Percentiles rank a stretch among this genome's conserved stretches.
phyloP scores from a whole-genome alignment of 2,888 invertebrate genomes.

The Sclerodermus sp. region DNA sequence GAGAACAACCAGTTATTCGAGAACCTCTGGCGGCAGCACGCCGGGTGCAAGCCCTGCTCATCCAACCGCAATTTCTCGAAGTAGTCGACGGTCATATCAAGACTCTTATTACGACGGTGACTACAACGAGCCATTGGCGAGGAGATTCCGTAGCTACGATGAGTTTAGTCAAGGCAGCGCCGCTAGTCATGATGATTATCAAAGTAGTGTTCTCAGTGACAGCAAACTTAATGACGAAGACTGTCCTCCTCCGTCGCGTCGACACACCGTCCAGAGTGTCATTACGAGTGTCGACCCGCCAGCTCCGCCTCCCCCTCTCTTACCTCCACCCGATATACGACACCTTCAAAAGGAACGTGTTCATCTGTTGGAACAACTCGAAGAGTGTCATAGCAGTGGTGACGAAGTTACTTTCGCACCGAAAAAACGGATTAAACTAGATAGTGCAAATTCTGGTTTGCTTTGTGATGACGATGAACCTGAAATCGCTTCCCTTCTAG shows the following conservation, averaged over 20 bases:
- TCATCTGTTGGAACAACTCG: slow-evolving; percentile 70
- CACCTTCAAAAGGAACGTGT: slow-evolving; percentile 72
- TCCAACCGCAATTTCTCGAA: slow-evolving; percentile 62
- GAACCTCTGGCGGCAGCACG: slow-evolving; percentile 54
- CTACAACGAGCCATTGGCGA: slow-evolving; percentile 43
- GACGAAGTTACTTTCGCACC: slow-evolving; percentile 67
- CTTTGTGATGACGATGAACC: slow-evolving; percentile 52
- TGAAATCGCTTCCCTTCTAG: slow-evolving; percentile 52
- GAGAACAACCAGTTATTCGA: slow-evolving; percentile 63
- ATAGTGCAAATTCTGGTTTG: slow-evolving; percentile 51
- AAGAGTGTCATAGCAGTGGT: slow-evolving; percentile 72
- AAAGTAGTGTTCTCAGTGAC: slow-evolving; percentile 44
- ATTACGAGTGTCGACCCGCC: slow-evolving; percentile 62
- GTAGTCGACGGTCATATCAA: slow-evolving; percentile 51
- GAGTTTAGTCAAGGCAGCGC: slow-evolving; percentile 74
- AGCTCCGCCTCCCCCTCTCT: slow-evolving; percentile 48
- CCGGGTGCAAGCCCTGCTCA: slow-evolving; percentile 59
- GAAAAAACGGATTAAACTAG: slow-evolving; percentile 69
- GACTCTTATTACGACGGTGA: slow-evolving; percentile 54
- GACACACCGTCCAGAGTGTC: slow-evolving; percentile 61
- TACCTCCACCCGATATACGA: slow-evolving; percentile 65
- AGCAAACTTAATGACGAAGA: slow-evolving; percentile 54
- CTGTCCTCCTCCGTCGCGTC: slow-evolving; percentile 56
- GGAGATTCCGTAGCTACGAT: slow-evolving; percentile 68
- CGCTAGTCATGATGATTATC: slow-evolving; percentile 68